Conservation (phyloP, 2,888 invertebrate species). For the Drosophila mayaguana region DNA sequence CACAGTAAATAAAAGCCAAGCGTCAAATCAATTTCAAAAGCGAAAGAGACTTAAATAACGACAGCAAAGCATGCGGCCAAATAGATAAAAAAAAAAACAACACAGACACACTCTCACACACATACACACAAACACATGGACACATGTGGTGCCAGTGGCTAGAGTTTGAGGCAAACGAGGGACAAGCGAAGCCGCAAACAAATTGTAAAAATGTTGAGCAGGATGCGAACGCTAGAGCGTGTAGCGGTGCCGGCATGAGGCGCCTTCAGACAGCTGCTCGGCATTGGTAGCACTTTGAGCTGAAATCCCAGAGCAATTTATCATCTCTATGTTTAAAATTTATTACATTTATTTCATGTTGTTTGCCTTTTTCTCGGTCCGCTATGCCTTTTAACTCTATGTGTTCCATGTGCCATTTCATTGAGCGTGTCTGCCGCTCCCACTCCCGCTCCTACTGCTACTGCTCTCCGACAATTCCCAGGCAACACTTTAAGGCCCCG, state of each 20-base stretch:
- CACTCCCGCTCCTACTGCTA: no score
- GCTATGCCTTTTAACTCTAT: constrained; percentile 26
- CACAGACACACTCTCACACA: neutral
- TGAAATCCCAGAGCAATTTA: constrained; percentile 78
- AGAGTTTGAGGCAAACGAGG: constrained; percentile 4
- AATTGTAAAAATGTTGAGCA: constrained; percentile 67
- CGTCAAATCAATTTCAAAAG: constrained; percentile 69
- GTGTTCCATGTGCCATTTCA: constrained; percentile 55
- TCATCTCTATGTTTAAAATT: constrained; percentile 81
- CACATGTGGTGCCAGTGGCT: constrained; percentile 42
- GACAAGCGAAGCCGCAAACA: constrained; percentile 74
- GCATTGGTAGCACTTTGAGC: constrained; percentile 71
- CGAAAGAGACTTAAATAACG: constrained; percentile 67
- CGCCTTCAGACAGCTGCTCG: constrained; percentile 38
- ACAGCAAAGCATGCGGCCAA: constrained; percentile 64
- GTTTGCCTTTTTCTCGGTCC: constrained; percentile 42
- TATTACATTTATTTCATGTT: constrained; percentile 79
- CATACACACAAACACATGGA: constrained; percentile 6
- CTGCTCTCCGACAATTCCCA: constrained; percentile 52
- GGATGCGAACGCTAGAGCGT: constrained; percentile 7
- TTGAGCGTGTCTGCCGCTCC: constrained; percentile 54
- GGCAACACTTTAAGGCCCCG: constrained; percentile 66
- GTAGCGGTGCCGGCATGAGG: neutral
- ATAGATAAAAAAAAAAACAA: constrained; percentile 56
- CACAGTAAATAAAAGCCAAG: constrained; percentile 41